These are phyloP conservation scores for Vesta saturnalis DNA, from an alignment of 2,888 invertebrate species.

Conservation along the genomic window DNA sequence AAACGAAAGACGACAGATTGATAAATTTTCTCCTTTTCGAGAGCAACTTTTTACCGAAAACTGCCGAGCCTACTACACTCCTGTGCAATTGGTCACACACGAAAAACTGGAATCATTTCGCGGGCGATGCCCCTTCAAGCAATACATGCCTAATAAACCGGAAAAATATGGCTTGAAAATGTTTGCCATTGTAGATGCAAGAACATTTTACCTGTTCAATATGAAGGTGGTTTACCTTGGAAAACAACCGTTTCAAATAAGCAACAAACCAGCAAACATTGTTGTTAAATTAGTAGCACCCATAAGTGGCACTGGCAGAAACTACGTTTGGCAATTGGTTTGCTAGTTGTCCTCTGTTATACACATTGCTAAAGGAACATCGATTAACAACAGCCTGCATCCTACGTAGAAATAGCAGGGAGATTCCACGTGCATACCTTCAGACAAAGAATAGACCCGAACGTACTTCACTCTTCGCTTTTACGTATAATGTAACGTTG, in stretches of 20 bases:
- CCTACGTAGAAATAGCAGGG: too few relatives aligned
- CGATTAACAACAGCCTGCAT: too few relatives aligned
- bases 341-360: slow-evolving; percentile 27
- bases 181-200: slow-evolving; percentile 43
- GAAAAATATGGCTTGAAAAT: slow-evolving; percentile 46
- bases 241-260: slow-evolving; percentile 38
- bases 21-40: background rate
- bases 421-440: too few relatives aligned
- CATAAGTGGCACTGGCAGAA: slow-evolving; percentile 38
- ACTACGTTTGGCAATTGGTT: slow-evolving; percentile 48
- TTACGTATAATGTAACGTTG: slow-evolving; percentile 17
- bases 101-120: background rate
- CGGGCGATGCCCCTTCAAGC: background rate
- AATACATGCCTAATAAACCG: slow-evolving; percentile 45
- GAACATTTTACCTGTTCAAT: slow-evolving; percentile 40
- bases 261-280: slow-evolving; percentile 28
- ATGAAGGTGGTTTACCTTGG: slow-evolving; percentile 44
- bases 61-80: background rate
- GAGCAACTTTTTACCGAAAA: background rate
- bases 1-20: background rate
- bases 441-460: too few relatives aligned
- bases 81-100: background rate
- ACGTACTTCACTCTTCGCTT: slow-evolving; percentile 29
- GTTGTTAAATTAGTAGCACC: slow-evolving; percentile 32
- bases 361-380: slow-evolving; percentile 32